Evolutionary conservation across 2,888 invertebrate species (phyloP), one percentile per base, ranked within the genome.

Genomic region (Meiosimyza decipiens): DNA sequence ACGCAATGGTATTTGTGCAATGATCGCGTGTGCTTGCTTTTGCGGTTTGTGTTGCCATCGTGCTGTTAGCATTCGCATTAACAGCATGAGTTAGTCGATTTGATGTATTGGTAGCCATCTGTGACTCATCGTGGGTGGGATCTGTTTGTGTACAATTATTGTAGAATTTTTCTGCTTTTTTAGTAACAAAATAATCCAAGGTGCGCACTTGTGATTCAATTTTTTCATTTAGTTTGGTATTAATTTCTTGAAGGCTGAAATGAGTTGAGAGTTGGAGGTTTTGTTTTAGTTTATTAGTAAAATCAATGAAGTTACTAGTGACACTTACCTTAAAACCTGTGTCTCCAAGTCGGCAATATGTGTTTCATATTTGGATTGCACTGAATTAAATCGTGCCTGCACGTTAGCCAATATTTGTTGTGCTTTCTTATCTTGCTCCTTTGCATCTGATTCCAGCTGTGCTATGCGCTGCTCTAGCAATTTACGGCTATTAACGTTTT

Each of bases 271-370:
- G 28, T 3, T 4, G 22, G 0, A 57, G 22, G 54, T 12, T 28
- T 2, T 28, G 28, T 40, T 40, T 22, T 22, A 33, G 16, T 64
- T 16, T 64, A 28, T 62, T 47, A 52, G 33, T 59, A 18, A n/a
- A 13, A 15, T 7, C 16, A 33, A n/a, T 11, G 11, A 60, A 18
- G 40, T 40, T 40, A 40, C 40, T 40, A 4, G 40, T 40, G 40
- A 40, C 9, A 67, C 74, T 77, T 73, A 88, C 86, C 86, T 88
- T 71, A 87, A 78, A 15, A 90, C 90, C 83, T 93, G 92, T 33
- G 92, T 88, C 85, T 93, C 93, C n/a, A 93, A 88, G 79, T 93
- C 93, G 76, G 92, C 91, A 71, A 93, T 93, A 81, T 94, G 93
- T 52, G 88, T 90, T 78, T 92, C 92, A 80, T 94, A 94, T 82